Evolutionary conservation across 53 echinoderm and acorn worm species (phyloP), one percentile per base, ranked within the genome.

Genomic region (Actinopyga echinites): DNA sequence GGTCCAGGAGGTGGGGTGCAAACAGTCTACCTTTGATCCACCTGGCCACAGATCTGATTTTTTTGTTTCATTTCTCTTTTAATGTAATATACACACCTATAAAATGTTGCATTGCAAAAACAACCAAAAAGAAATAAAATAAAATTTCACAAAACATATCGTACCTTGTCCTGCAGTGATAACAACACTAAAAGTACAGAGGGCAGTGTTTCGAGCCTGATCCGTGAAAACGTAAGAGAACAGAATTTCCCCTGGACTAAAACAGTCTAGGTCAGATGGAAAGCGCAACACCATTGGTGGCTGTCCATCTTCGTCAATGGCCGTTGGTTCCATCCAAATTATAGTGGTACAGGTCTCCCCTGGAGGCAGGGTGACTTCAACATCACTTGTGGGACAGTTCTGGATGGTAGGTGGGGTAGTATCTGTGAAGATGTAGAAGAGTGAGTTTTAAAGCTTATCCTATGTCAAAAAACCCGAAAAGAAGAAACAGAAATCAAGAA

Each of bases 141-240:
- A 15, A 28, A 62, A 6, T 31, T 2, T 10, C 1, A 62, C 1
- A 28, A 10, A 62, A 24, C 19, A 17, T 49, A 80, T 36, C 77
- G 1, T 20, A 77, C 77, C 77, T 56, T 77, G 77, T 33, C 55
- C 77, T 29, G 44, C 30, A 8, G 19, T 77, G 34, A 90, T 88
- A 30, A 83, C 69, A 24, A 90, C 93, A 33, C 54, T 58, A 49
- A 93, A 93, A 22, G 79, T 40, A 79, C 93, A 93, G 4, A 68
- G 24, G 13, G 68, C 88, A 40, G 62, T 61, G 57, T 85, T 87
- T 23, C 86, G 79, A 5, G 90, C 87, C 24, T n/a, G 43, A 64
- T 86, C 83, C 4, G 56, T 71, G 54, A 93, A 93, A 3, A 75
- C 69, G 64, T 93, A 93, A 21, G 74, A 69, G 62, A 93, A 88